Evolutionary conservation across 2,797 vertebrate genomes (phyloP), one percentile per base, ranked within the genome.

Genomic region (Tapirus indicus): DNA sequence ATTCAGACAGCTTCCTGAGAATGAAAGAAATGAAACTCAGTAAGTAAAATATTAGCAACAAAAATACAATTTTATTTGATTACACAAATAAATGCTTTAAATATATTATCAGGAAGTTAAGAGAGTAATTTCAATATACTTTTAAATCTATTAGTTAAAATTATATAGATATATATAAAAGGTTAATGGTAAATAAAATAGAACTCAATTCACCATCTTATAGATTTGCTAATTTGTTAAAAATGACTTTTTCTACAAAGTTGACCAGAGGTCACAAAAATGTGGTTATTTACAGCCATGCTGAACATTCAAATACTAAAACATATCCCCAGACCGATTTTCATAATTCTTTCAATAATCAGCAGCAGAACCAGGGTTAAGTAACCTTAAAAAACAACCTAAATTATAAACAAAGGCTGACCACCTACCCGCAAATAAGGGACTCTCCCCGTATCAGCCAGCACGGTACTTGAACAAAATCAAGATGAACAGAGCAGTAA

Each of bases 371-470:
- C 18, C 25, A 32, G 41, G 32, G 32, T n/a, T 54, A 78, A 62
- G 29, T 7, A 96, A 88, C 11, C 69, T 95, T 80, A 69, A 71
- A 84, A 85, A 82, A 64, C 10, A 79, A 60, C 35, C 66, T 74
- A 44, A 49, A 88, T 96, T 90, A 87, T 85, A 80, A 90, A 92
- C 29, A 94, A 96, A 97, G 94, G 41, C 29, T 95, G 88, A 97
- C 38, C 86, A 98, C 97, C 88, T 97, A 98, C 98, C 98, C 97
- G 95, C 29, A 68, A 86, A 96, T 38, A 66, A 58, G 47, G 85
- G 49, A 75, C 41, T 75, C 88, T 93, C 79, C 69, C 18, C 1
- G 4, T 54, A 89, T 96, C 92, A 91, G 68, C 52, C 80, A 66
- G 88, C 75, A 68, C 87, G 91, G 86, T 52, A 69, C 64, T 89